phyloP scores from a whole-genome alignment of 2,797 vertebrate genomes.

The Echiichthys vipera region DNA sequence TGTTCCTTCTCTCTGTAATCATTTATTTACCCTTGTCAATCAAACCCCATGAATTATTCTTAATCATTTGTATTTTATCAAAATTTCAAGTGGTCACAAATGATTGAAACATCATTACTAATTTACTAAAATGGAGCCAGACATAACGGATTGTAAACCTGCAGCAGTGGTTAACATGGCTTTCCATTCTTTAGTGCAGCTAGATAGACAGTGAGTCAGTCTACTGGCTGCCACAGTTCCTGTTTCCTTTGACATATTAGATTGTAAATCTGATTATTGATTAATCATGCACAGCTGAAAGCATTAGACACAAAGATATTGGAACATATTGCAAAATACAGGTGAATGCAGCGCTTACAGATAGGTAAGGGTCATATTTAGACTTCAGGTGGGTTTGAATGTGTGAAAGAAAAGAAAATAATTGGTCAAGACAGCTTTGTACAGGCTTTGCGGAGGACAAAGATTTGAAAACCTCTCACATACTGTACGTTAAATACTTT shows the following conservation, averaged over 20 bases:
- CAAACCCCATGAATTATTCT: conserved; percentile 13
- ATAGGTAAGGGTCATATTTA: conserved; percentile 30
- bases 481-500: too few relatives aligned
- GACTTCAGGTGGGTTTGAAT: neutral
- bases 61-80: conserved; percentile 1
- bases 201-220: conserved; percentile 33
- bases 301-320: neutral
- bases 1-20: conserved; percentile 4
- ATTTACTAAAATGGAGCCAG: conserved; percentile 31
- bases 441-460: neutral
- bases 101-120: conserved; percentile 23
- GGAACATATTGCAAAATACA: conserved; percentile 11
- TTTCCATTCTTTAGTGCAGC: conserved; percentile 28
- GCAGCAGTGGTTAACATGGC: neutral
- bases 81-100: conserved; percentile 9
- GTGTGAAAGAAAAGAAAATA: neutral
- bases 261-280: conserved; percentile 2
- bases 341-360: neutral
- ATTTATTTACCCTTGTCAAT: conserved; percentile 9
- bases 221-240: neutral
- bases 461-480: neutral
- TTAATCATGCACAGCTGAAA: neutral
- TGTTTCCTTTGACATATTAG: neutral
- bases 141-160: conserved; percentile 49
- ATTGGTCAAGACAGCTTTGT: neutral